Percentiles rank a stretch among this genome's conserved stretches.
phyloP scores from a whole-genome alignment of 2,797 vertebrate species.

The Rhinoraja longicauda region DNA sequence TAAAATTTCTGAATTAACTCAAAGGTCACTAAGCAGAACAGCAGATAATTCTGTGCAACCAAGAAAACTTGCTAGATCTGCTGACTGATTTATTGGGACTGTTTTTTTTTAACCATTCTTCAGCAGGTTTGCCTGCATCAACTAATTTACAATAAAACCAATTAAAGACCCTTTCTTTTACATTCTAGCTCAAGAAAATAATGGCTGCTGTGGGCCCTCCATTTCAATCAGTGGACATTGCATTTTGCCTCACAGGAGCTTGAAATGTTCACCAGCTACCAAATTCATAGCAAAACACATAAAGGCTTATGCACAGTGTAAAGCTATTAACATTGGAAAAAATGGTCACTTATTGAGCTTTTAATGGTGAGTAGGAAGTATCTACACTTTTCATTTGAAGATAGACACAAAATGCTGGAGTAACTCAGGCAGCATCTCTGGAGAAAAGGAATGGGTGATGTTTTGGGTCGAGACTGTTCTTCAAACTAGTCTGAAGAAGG shows the following conservation, averaged over 20 bases:
- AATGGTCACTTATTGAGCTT: not conserved
- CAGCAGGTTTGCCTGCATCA: not conserved
- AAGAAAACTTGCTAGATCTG: not conserved
- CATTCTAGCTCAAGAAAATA: not conserved
- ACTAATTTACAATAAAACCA: not conserved
- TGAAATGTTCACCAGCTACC: not conserved
- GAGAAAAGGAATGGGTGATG: too few relatives aligned
- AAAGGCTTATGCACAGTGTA: not conserved
- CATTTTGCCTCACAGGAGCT: not conserved
- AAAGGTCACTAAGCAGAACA: constrained; percentile 33
- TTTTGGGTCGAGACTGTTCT: too few relatives aligned
- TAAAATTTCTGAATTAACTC: constrained; percentile 29
- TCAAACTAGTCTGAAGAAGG: too few relatives aligned
- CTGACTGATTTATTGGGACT: constrained; percentile 1
- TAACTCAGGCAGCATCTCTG: too few relatives aligned
- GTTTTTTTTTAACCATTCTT: not conserved
- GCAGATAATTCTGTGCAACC: constrained; percentile 14
- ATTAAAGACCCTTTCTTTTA: not conserved
- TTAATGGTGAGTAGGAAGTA: not conserved
- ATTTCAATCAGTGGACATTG: not conserved
- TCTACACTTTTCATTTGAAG: too few relatives aligned
- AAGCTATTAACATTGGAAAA: not conserved
- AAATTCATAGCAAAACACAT: not conserved
- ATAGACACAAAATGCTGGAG: too few relatives aligned
- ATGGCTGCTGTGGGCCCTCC: not conserved